A percentile compares a stretch with the other conserved stretches of the same genome.
phyloP scores from a whole-genome alignment of 2,113 vertebrate species.

The Bothrops jararaca region DNA sequence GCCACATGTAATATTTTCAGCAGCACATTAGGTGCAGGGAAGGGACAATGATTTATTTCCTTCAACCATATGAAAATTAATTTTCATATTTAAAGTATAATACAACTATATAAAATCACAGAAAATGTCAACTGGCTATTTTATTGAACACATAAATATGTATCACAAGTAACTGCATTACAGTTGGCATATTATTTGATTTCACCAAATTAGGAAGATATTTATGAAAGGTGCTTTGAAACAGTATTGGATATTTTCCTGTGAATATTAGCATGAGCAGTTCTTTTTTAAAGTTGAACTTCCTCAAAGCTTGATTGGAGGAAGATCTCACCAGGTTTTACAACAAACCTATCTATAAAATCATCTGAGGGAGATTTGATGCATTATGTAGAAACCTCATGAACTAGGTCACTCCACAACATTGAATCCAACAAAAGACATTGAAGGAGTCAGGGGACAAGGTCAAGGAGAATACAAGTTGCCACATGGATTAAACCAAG shows the following conservation, averaged over 20 bases:
- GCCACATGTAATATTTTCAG: background rate
- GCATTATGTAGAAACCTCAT: conserved; percentile 53
- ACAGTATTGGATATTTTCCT: conserved; percentile 1
- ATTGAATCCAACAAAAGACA: conserved; percentile 30
- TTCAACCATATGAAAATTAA: background rate
- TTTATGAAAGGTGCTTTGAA: background rate
- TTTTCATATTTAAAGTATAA: background rate
- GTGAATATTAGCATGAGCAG: background rate
- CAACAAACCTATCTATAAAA: conserved; percentile 43
- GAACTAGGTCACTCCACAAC: conserved; percentile 12
- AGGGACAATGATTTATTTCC: background rate
- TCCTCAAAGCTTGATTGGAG: conserved; percentile 27
- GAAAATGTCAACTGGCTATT: background rate
- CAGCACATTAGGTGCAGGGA: background rate
- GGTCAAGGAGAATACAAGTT: conserved; percentile 23
- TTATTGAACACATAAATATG: background rate
- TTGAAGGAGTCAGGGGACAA: background rate
- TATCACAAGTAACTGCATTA: background rate
- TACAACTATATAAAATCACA: background rate
- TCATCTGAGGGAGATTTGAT: conserved; percentile 36
- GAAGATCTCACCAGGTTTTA: conserved; percentile 53
- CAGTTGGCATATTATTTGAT: background rate
- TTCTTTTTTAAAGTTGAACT: conserved; percentile 4
- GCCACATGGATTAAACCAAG: background rate
- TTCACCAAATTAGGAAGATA: fast-evolving